Conservation (phyloP, 2,888 invertebrate genomes). For the Melanotus villosus region DNA sequence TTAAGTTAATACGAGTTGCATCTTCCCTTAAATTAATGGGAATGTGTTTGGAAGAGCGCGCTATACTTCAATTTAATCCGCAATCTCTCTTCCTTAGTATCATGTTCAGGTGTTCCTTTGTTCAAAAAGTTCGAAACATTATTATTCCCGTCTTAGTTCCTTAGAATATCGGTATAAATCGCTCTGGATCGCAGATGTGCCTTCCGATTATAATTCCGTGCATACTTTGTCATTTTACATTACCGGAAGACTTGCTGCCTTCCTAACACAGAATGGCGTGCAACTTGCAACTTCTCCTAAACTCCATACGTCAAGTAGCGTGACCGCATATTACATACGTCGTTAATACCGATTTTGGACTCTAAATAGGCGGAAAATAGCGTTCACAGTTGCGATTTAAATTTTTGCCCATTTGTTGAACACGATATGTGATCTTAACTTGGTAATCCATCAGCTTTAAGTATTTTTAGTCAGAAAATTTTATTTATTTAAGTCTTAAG, state of each 20-base stretch:
- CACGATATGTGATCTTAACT: neutral
- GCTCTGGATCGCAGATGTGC: conserved; percentile 35
- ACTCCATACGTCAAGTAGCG: conserved; percentile 25
- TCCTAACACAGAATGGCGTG: conserved; percentile 6
- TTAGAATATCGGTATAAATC: conserved; percentile 32
- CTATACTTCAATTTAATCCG: neutral
- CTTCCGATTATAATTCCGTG: conserved; percentile 33
- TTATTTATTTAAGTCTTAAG: neutral
- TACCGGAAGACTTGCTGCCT: conserved; percentile 8
- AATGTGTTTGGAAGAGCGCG: no score
- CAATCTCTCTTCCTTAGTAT: neutral
- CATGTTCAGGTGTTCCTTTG: neutral
- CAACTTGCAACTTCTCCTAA: conserved; percentile 7
- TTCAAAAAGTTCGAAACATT: conserved; percentile 14
- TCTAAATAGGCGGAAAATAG: neutral
- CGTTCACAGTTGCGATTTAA: neutral
- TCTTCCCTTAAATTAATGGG: no score
- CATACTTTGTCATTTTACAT: conserved; percentile 39
- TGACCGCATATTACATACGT: conserved; percentile 17
- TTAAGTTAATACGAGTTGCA: no score
- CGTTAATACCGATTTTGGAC: neutral
- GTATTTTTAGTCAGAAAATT: neutral
- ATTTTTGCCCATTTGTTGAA: neutral
- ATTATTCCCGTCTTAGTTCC: conserved; percentile 25
- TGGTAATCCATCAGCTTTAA: neutral